Evolutionary conservation across 2,888 invertebrate genomes (phyloP), one percentile per base, ranked within the genome.

Genomic region (Neoascia interrupta): DNA sequence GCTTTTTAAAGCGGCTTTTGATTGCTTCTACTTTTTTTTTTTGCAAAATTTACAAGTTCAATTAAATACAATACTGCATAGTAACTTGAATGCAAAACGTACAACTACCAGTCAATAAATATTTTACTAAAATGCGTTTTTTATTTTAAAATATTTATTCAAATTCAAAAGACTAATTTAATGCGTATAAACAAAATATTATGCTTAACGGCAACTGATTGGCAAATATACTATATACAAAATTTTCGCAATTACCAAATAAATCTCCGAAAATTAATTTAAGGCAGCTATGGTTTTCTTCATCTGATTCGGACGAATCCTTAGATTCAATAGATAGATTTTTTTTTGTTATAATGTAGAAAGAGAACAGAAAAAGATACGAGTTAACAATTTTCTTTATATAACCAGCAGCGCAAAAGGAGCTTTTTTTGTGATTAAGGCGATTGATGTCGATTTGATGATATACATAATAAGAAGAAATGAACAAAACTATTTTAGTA

Each of bases 181-280:
- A 58, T 58, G 31, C 23, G 37, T 5, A 23, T 26, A 13, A 4
- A 39, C 23, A n/a, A 10, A 47, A n/a, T 3, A 19, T 8, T 51
- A 8, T 13, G 21, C 18, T 18, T 16, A 23, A 28, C 6, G 26
- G 8, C 28, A 31, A n/a, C 21, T 31, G 3, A 37, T n/a, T 19
- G 1, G 6, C 4, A 15, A n/a, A 39, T 34, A 47, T 47, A 60
- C 21, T n/a, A 47, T 31, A 31, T 31, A 31, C 3, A 31, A 31
- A 8, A 23, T 47, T 26, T 47, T 60, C 37, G 73, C 47, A 88
- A 88, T 92, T 92, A 92, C 92, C 92, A 90, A 92, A 90, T 85
- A 92, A 90, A 87, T 92, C 92, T 88, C 92, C 92, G 90, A 92
- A 92, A 88, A 92, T 91, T 90, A 92, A 92, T 91, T 91, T 92